Evolutionary conservation across 2,888 invertebrate species (phyloP), one percentile per base, ranked within the genome.

Genomic region (Unio pictorum): DNA sequence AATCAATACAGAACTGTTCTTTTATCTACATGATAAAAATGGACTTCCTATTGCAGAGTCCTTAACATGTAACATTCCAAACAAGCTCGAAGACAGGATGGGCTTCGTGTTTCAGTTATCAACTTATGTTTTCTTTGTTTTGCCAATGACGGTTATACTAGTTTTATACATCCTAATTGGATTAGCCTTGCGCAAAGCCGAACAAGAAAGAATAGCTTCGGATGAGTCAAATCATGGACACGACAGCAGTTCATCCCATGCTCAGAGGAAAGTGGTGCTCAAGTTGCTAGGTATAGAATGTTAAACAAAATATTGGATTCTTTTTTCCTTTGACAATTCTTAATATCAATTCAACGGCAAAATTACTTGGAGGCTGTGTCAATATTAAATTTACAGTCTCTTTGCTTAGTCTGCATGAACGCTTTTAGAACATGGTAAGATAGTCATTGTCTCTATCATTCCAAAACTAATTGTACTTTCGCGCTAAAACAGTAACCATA

Each of bases 81-180:
- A 61, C 17, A 64, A 78, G 55, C 84, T 82, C 72, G 69, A 80
- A 61, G 67, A 71, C 1, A 73, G 67, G n/a, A 87, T 87, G 85
- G 75, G 73, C 8, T 73, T 78, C 26, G 73, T 96, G 5, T 93
- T 95, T 85, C 95, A 96, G 88, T 88, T 95, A 56, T 95, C 96
- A 87, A 94, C 94, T 78, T 92, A 95, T 72, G 91, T 95, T 78
- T 96, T 96, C 90, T 97, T 97, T 91, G 92, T 96, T 67, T 90
- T 94, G 30, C 94, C 94, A 0, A 92, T 94, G 89, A 79, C 94
- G 4, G 90, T 95, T 30, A 94, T 97, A 84, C 92, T 94, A 74
- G 92, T 95, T 34, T 92, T 96, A 57, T 97, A 97, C 90, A 73
- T 87, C 7, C 66, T 84, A 68, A 88, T 89, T 55, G 87, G 86